Conservation (phyloP, 2,797 vertebrate species). For the Apodemus agrarius region DNA sequence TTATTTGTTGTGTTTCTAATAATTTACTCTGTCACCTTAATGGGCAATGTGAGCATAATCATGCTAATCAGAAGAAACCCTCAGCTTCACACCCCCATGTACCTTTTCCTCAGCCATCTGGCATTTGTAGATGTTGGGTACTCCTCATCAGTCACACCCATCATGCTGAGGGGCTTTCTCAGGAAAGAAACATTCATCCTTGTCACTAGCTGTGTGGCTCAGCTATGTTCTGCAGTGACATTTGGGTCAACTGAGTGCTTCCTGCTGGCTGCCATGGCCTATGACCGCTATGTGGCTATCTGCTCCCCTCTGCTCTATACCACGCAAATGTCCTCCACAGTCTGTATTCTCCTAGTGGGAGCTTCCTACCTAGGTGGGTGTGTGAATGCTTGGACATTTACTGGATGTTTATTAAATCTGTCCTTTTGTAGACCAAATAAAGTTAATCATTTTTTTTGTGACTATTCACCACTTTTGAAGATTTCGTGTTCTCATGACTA, state of each 20-base stretch:
- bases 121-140: conserved; percentile 63
- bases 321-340: background rate
- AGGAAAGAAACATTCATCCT: background rate
- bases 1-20: conserved; percentile 70
- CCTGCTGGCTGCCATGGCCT: conserved; percentile 46
- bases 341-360: conserved; percentile 40
- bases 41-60: conserved; percentile 70
- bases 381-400: conserved; percentile 62
- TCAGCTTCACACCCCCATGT: conserved; percentile 73
- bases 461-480: background rate
- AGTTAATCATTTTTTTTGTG: conserved; percentile 62
- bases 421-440: conserved; percentile 42
- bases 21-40: conserved; percentile 63
- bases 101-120: conserved; percentile 73
- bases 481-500: conserved; percentile 57
- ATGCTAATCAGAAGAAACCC: conserved; percentile 53
- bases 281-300: conserved; percentile 68
- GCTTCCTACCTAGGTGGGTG: conserved; percentile 61
- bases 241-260: conserved; percentile 62
- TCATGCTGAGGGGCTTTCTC: conserved; percentile 60
- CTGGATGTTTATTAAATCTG: conserved; percentile 25
- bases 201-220: conserved; percentile 49
- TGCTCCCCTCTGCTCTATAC: conserved; percentile 54
- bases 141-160: conserved; percentile 59
- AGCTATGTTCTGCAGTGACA: conserved; percentile 33